Base-by-base conservation (phyloP, 2,113 vertebrate species). In the Halcyon malimbica region DNA sequence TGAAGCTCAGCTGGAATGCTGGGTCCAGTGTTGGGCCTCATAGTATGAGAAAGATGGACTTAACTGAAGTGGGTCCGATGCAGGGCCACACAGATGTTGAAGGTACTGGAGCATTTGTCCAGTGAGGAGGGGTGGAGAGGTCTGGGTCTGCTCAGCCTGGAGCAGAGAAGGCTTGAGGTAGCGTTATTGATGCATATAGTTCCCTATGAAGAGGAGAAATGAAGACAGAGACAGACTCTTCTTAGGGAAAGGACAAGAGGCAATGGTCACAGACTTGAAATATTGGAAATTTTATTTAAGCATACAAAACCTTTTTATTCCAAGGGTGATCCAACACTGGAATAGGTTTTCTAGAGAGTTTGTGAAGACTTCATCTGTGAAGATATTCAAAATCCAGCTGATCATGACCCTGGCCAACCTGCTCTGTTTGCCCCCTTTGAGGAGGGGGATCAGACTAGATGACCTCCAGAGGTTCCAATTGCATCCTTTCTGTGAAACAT, bases 161-260 rank as follows among this genome's bases (percentile, higher is more conserved):
- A 68, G 46, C 14, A 91, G 10, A 35, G 51, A 51, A 65, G 13
- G 31, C 8, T 54, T 60, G 9, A n/a, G n/a, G 9, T 56, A 21
- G 25, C 16, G 10, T 76, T 84, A 41, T 28, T 0, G 3, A 16
- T 60, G 1, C 1, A 0, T 80, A 12, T 33, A 65, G 39, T 54
- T 23, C 42, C 29, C 12, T 11, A 31, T 44, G n/a, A 64, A 63
- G 13, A 5, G 5, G 7, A 11, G 4, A 44, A 21, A 67, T 25
- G 9, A 57, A 13, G 21, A 33, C 17, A 51, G 26, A 69, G 24
- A 8, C 42, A 74, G 42, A 50, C 3, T 59, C 7, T 6, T 69
- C 12, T 87, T 31, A 37, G 18, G 26, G 5, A 60, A 53, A 75
- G 12, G 16, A n/a, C 13, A 51, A 48, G 29, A 57, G 7, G 5